Percentiles rank a stretch among this genome's conserved stretches.
phyloP scores from a whole-genome alignment of 2,113 vertebrate genomes.

The Labeo catla region DNA sequence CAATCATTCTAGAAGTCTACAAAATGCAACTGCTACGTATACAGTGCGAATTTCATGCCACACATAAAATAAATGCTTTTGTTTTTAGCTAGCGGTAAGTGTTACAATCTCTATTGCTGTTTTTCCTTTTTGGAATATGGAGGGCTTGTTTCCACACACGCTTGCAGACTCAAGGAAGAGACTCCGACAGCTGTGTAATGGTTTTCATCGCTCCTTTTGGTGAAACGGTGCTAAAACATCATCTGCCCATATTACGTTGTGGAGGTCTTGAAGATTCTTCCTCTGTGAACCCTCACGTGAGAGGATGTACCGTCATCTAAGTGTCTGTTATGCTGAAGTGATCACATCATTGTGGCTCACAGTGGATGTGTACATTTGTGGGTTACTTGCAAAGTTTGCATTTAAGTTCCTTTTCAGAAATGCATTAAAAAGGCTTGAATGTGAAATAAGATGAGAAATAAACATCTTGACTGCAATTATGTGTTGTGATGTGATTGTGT shows the following conservation, averaged over 20 bases:
- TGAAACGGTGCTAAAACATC: conserved; percentile 46
- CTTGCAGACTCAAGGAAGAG: neutral
- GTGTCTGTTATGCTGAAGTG: neutral
- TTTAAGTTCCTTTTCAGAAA: conserved; percentile 41
- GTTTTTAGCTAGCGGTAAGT: neutral
- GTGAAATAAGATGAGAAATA: conserved; percentile 41
- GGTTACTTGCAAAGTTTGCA: conserved; percentile 13
- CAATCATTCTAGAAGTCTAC: neutral
- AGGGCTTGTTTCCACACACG: neutral
- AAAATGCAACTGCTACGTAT: neutral
- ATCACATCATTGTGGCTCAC: conserved; percentile 8
- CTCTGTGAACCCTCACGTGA: neutral
- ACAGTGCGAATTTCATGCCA: neutral
- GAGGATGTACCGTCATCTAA: neutral
- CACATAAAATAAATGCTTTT: conserved; percentile 4
- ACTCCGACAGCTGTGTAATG: conserved; percentile 9
- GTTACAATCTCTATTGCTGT: neutral
- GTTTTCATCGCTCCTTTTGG: conserved; percentile 6
- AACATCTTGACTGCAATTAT: conserved; percentile 41
- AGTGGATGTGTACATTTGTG: conserved; percentile 2
- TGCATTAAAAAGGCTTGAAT: conserved; percentile 36
- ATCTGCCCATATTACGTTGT: neutral
- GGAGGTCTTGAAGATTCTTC: neutral
- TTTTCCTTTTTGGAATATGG: neutral
- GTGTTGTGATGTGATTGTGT: neutral